Evolutionary conservation across 2,888 invertebrate genomes (phyloP).

Genomic region (Pomacea canaliculata): DNA sequence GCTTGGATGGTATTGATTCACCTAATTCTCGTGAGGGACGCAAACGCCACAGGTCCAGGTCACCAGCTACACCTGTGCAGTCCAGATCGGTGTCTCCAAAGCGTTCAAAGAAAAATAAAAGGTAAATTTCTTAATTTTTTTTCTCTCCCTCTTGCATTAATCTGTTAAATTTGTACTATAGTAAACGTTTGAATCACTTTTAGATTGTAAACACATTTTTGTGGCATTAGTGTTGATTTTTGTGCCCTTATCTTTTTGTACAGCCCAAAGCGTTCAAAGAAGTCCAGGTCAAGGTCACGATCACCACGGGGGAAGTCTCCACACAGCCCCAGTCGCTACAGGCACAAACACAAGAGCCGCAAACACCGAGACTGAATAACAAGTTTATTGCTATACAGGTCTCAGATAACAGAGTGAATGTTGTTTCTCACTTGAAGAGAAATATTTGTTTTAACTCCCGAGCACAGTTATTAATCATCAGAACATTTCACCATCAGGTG

Average conservation of each 20-base stretch:
- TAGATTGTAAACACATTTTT: too few species aligned
- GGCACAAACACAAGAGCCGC: constrained; percentile 58
- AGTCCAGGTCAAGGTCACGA: constrained; percentile 45
- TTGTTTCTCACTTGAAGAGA: too few species aligned
- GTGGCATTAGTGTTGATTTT: background rate
- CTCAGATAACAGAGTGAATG: too few species aligned
- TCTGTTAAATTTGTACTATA: too few species aligned
- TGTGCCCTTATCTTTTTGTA: constrained; percentile 5
- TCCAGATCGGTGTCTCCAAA: constrained; percentile 56
- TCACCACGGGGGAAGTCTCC: constrained; percentile 43
- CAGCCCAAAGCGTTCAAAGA: constrained; percentile 48
- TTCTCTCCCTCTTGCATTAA: too few species aligned
- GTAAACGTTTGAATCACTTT: too few species aligned
- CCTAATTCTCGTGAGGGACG: constrained; percentile 26
- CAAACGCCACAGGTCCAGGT: constrained; percentile 51
- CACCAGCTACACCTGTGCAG: constrained; percentile 36
- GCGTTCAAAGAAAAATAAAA: constrained; percentile 55
- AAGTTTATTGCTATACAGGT: too few species aligned
- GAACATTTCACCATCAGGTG: too few species aligned
- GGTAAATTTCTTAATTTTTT: constrained; percentile 34
- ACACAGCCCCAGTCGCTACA: constrained; percentile 51
- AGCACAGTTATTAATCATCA: too few species aligned
- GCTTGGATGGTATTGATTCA: constrained; percentile 6
- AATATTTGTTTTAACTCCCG: too few species aligned
- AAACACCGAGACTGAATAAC: constrained; percentile 37